Percentiles rank a stretch among this genome's conserved stretches.
phyloP scores from a whole-genome alignment of 2,797 vertebrate species.

The Takifugu rubripes region DNA sequence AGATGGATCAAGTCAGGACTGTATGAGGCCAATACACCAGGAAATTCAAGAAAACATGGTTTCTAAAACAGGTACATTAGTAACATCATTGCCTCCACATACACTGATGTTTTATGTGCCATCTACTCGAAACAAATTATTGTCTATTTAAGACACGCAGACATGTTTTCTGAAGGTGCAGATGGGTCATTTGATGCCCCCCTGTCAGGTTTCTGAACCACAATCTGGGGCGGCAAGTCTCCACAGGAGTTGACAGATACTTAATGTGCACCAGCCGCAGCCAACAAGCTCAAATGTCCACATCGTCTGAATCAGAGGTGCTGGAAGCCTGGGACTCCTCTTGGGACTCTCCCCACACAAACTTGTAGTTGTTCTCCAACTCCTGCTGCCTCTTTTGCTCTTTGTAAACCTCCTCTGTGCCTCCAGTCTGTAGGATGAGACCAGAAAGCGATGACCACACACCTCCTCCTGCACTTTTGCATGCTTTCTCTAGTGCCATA shows the following conservation, averaged over 20 bases:
- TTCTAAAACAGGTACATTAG: no score
- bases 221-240: slow-evolving; percentile 26
- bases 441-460: neutral
- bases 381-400: slow-evolving; percentile 88
- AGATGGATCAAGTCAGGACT: slow-evolving; percentile 2
- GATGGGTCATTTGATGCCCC: slow-evolving; percentile 39
- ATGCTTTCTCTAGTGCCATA: no score
- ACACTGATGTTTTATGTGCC: neutral
- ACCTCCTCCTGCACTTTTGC: neutral
- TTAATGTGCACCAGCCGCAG: slow-evolving; percentile 7
- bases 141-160: slow-evolving; percentile 42
- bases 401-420: slow-evolving; percentile 88
- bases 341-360: slow-evolving; percentile 85
- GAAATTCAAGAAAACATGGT: slow-evolving; percentile 29
- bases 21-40: slow-evolving; percentile 7
- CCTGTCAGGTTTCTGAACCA: slow-evolving; percentile 36
- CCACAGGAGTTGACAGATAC: slow-evolving; percentile 49
- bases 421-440: slow-evolving; percentile 79
- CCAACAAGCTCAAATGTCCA: slow-evolving; percentile 81
- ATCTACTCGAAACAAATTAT: slow-evolving; percentile 32
- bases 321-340: slow-evolving; percentile 73
- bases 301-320: slow-evolving; percentile 82
- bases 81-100: no score
- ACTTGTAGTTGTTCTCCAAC: slow-evolving; percentile 89
- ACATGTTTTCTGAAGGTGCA: slow-evolving; percentile 53